Percentiles rank a stretch among this genome's conserved stretches.
phyloP scores from a whole-genome alignment of 92 coral and sea anemone species.

The Montipora capitata region DNA sequence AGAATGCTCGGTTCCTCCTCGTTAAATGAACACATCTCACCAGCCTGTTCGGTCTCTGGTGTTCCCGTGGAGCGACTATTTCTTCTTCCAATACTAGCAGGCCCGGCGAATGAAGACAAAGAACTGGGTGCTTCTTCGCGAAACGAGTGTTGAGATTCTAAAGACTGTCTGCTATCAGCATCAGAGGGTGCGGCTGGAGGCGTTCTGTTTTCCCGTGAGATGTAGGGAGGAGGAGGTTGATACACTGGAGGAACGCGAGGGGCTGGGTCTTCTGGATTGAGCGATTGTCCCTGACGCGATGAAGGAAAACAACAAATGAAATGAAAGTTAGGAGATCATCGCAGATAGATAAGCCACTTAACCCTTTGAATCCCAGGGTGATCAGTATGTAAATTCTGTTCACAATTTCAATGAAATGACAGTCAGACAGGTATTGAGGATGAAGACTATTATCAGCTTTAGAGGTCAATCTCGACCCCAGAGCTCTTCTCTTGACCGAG shows the following conservation, averaged over 20 bases:
- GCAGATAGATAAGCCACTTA: too few relatives aligned
- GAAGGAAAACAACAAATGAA: background rate
- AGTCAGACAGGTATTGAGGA: too few relatives aligned
- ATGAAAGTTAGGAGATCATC: too few relatives aligned
- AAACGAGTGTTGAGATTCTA: constrained; percentile 82
- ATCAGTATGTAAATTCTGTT: too few relatives aligned
- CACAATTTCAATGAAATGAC: too few relatives aligned
- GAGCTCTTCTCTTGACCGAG: too few relatives aligned
- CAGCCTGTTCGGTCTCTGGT: constrained; percentile 52
- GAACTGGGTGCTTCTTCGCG: constrained; percentile 93
- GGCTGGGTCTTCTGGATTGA: constrained; percentile 7
- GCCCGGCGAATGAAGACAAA: constrained; percentile 68
- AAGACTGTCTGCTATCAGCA: constrained; percentile 9
- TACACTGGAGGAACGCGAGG: constrained; percentile 58
- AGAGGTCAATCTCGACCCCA: too few relatives aligned
- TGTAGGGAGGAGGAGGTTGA: constrained; percentile 81
- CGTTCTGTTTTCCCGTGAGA: constrained; percentile 75
- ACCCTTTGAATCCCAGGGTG: too few relatives aligned
- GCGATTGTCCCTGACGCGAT: constrained; percentile 23
- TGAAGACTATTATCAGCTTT: too few relatives aligned
- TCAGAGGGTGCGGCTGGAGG: constrained; percentile 53
- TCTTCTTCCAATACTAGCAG: constrained; percentile 64
- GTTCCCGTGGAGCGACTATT: constrained; percentile 81
- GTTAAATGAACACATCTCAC: constrained; percentile 85
- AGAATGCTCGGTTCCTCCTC: constrained; percentile 88